Evolutionary conservation across 2,797 vertebrate genomes (phyloP).

Genomic region (Halcyon chelicuti): DNA sequence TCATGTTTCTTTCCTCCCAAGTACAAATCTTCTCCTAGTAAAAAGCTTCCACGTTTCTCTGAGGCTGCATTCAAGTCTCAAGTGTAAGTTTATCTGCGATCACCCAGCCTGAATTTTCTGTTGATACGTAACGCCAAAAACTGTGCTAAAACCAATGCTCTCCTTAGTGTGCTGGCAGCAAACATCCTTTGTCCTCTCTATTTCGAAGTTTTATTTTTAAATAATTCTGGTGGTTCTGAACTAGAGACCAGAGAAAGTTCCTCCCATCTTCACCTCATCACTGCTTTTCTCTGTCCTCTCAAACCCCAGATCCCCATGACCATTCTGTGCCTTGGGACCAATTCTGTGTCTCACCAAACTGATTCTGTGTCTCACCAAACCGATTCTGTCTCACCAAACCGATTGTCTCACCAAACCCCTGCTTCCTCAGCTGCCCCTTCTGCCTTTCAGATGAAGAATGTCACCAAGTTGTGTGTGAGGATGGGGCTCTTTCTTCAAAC

Average conservation of each 20-base stretch:
- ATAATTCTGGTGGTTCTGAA: not conserved
- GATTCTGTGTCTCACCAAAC: no score
- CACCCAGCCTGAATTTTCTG: not conserved
- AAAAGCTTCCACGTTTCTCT: not conserved
- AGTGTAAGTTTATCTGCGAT: not conserved
- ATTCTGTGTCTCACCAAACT: no score
- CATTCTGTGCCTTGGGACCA: rapidly evolving
- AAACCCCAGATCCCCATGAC: rapidly evolving
- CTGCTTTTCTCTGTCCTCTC: not conserved
- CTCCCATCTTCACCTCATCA: not conserved
- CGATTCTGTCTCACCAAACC: no score
- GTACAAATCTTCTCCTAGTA: rapidly evolving
- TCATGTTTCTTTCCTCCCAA: not conserved
- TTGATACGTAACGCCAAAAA: not conserved
- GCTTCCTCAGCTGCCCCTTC: not conserved
- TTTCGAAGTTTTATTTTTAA: not conserved
- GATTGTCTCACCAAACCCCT: no score
- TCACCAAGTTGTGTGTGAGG: not conserved
- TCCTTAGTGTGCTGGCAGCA: not conserved
- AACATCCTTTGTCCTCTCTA: rapidly evolving
- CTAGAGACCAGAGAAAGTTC: not conserved
- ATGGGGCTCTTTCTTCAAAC: not conserved
- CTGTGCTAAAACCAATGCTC: rapidly evolving
- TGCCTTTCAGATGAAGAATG: not conserved
- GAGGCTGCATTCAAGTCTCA: not conserved